Evolutionary conservation across 1,140 invertebrate species (phyloP).

Genomic region (Cecropterus lyciades): DNA sequence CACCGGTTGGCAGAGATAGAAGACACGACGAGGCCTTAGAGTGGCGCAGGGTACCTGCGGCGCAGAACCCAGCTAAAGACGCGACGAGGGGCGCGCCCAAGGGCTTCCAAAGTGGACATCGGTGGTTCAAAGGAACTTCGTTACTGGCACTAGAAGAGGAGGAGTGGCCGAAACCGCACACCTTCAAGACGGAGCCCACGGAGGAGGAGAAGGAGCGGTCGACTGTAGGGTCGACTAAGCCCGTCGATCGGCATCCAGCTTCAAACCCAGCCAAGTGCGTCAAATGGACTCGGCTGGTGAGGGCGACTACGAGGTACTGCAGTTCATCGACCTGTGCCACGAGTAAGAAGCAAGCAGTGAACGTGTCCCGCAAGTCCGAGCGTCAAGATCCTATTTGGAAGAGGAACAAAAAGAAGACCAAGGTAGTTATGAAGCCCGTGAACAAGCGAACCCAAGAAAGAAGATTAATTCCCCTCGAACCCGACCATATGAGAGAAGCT

Average conservation of each 20-base stretch:
- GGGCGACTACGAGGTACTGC: not conserved
- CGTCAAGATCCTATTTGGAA: too few relatives aligned
- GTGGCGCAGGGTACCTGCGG: slow-evolving; percentile 41
- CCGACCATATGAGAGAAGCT: too few relatives aligned
- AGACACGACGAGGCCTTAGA: slow-evolving; percentile 40
- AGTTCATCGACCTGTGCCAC: slow-evolving; percentile 26
- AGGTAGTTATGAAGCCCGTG: too few relatives aligned
- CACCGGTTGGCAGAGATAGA: slow-evolving; percentile 61
- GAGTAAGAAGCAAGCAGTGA: too few relatives aligned
- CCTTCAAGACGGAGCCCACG: slow-evolving; percentile 5
- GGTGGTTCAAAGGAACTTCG: slow-evolving; percentile 6
- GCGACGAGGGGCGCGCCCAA: slow-evolving; percentile 20
- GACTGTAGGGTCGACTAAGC: not conserved
- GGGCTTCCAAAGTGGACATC: not conserved
- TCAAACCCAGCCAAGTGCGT: not conserved
- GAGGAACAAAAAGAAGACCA: too few relatives aligned
- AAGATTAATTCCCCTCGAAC: too few relatives aligned
- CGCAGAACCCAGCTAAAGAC: slow-evolving; percentile 30
- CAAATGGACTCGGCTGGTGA: not conserved
- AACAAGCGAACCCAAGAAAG: too few relatives aligned
- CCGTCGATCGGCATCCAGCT: not conserved
- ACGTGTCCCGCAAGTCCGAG: too few relatives aligned
- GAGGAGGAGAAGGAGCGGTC: slow-evolving; percentile 5
- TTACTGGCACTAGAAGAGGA: not conserved
- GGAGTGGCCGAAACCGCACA: slow-evolving; percentile 6